Evolutionary conservation across 2,888 invertebrate species (phyloP), one percentile per base, ranked within the genome.

Genomic region (Colletes collaris): DNA sequence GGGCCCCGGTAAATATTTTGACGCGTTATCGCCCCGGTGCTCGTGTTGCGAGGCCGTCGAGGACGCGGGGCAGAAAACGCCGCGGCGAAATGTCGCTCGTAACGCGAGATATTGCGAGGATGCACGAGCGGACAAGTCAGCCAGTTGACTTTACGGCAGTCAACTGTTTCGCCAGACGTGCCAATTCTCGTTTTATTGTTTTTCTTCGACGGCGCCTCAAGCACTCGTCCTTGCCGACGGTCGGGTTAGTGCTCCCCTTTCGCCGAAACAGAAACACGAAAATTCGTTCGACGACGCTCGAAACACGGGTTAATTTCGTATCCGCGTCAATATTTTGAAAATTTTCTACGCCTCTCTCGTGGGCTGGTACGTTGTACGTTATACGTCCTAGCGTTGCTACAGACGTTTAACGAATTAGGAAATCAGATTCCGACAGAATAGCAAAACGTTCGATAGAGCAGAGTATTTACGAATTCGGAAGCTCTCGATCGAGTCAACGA

Each of bases 141-240:
- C 83, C 82, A 82, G 86, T 85, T 83, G 86, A 86, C 83, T 86
- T 87, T 78, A 80, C 87, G 86, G 80, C 83, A 77, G 83, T 86
- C 87, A 86, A 87, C 85, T 83, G 85, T 86, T 85, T 87, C 85
- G 87, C 86, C 86, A 86, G 86, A 87, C 86, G 86, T 87, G 76
- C 87, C 83, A 86, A 87, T 86, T 86, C 86, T 79, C 81, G 79
- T 85, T 83, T 86, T 85, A 85, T 87, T 86, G 83, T 86, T 87
- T 83, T 78, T 86, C 86, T 87, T 85, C 74, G 87, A 27, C 81
- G 78, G 69, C 83, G 83, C 71, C 77, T 70, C 74, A 58, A 46
- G 67, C 79, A 70, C 76, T 76, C 86, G 86, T 87, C 87, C 86
- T 86, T 87, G 86, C 85, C 86, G 82, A 76, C 76, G 68, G 72